Evolutionary conservation across 2,888 invertebrate species (phyloP), one percentile per base, ranked within the genome.

Genomic region (Agrochola macilenta): DNA sequence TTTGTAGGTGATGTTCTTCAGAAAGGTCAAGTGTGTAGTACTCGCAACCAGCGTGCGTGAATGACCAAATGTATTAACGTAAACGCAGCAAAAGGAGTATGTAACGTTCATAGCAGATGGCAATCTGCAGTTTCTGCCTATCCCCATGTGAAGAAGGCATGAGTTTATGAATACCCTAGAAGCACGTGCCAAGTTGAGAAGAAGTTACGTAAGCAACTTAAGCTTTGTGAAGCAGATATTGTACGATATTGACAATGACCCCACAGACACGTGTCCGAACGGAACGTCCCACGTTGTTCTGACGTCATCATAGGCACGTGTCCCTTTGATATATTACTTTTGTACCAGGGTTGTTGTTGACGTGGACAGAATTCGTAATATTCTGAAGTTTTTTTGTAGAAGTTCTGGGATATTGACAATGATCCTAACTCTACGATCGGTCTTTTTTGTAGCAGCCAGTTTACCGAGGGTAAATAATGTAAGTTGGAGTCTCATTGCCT

Each of bases 231-330:
- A 17, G n/a, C 30, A 61, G 20, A 35, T 61, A 5, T 54, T 26
- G 5, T 39, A n/a, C 17, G n/a, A 17, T 35, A 69, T 63, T 63
- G 80, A 63, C 35, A 57, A 30, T 57, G 79, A 71, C 1, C 30
- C 61, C 23, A 26, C 0, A 63, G 61, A 49, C 72, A 78, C 81
- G 78, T 72, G 78, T n/a, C 30, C 57, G 30, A 35, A 23, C 20
- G 14, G 63, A 26, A 63, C 35, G 58, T 12, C 43, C 0, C 39
- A 35, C 49, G 43, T 57, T 70, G 43, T 17, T 26, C 30, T 78
- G 63, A 73, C 64, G 49, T 72, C 57, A 73, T 39, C n/a, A 20
- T n/a, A 30, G 30, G 12, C 78, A 78, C 81, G 78, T 81, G 57
- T 4, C 12, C 63, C 78, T 81, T 73, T 64, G 63, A 80, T 5